phyloP scores from a whole-genome alignment of 2,888 invertebrate species.

The Heteromurus nitidus region DNA sequence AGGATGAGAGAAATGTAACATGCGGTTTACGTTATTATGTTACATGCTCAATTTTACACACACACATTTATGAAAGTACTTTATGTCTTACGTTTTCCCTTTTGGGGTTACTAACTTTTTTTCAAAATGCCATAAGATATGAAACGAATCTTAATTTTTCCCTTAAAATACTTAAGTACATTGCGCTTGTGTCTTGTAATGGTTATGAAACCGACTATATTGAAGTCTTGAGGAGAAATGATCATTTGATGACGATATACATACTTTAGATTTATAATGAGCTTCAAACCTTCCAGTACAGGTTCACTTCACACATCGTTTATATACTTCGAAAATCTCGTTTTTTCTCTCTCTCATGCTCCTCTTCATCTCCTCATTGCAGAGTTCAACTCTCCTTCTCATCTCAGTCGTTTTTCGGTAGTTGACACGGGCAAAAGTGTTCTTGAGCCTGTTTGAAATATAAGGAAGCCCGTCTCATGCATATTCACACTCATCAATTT shows the following conservation, averaged over 20 bases:
- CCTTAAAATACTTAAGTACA: background rate
- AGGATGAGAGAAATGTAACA: constrained; percentile 38
- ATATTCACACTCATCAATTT: too few relatives aligned
- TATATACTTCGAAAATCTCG: background rate
- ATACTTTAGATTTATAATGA: background rate
- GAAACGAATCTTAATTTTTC: constrained; percentile 14
- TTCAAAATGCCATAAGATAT: constrained; percentile 1
- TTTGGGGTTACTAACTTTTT: constrained; percentile 36
- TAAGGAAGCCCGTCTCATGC: too few relatives aligned
- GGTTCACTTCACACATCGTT: constrained; percentile 31
- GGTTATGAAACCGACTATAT: background rate
- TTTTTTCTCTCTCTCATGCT: background rate
- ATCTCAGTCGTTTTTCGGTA: background rate
- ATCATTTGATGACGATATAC: background rate
- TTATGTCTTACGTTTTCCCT: constrained; percentile 10
- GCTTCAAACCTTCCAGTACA: constrained; percentile 4
- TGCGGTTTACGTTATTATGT: constrained; percentile 55
- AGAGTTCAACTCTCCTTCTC: background rate
- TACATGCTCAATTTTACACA: background rate
- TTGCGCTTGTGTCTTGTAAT: background rate
- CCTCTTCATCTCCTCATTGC: background rate
- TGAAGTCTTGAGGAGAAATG: background rate
- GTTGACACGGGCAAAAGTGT: constrained; percentile 16
- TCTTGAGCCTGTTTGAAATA: too few relatives aligned
- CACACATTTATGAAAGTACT: constrained; percentile 16